Percentiles rank a stretch among this genome's conserved stretches.
Conservation (phyloP, 2,113 vertebrate genomes). For the Barnardius zonarius region DNA sequence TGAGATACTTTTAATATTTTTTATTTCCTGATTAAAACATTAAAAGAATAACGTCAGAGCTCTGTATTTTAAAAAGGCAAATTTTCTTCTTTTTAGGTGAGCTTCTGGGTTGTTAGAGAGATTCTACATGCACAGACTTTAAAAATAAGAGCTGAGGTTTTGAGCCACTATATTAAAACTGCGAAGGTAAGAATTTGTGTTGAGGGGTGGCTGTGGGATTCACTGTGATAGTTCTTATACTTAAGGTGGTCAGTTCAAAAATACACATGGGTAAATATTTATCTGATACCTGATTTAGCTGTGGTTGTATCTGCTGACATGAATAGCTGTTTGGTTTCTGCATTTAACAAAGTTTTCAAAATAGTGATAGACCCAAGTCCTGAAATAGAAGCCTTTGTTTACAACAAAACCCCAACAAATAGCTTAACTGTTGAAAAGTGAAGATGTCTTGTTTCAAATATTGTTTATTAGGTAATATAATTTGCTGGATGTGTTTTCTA, state of each 20-base stretch:
- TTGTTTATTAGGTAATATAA: not conserved
- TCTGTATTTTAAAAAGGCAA: not conserved
- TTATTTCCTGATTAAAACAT: not conserved
- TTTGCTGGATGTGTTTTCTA: not conserved
- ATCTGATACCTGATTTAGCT: conserved; percentile 7
- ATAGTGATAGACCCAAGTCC: not conserved
- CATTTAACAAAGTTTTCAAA: not conserved
- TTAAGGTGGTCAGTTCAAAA: not conserved
- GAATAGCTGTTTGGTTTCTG: not conserved
- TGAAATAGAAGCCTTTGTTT: not conserved
- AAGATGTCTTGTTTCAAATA: not conserved
- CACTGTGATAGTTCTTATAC: not conserved
- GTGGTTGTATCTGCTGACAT: not conserved
- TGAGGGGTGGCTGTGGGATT: not conserved
- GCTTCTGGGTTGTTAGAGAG: conserved; percentile 98
- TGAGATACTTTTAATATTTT: not conserved
- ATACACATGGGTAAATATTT: conserved; percentile 11
- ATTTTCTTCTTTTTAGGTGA: conserved; percentile 80
- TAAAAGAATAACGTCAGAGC: not conserved
- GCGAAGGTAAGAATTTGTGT: conserved; percentile 85
- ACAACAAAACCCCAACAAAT: not conserved
- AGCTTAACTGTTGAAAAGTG: not conserved
- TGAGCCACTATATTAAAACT: conserved; percentile 98
- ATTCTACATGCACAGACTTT: conserved; percentile 96
- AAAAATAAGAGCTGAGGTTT: conserved; percentile 97